Conservation (phyloP, 64 coral and sea anemone species). For the Stichodactyla mertensii region DNA sequence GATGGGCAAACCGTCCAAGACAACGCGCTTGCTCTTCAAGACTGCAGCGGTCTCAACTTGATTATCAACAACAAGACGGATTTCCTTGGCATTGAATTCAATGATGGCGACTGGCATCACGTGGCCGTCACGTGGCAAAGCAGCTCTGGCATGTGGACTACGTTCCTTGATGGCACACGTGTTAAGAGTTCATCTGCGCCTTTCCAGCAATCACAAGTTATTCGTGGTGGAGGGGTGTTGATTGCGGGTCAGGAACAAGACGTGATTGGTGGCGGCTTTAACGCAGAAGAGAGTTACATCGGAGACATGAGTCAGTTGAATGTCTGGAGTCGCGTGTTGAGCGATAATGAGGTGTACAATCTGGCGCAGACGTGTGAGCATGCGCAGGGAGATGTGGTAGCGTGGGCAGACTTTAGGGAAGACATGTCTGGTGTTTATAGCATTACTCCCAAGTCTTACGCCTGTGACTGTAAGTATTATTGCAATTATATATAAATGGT, state of each 20-base stretch:
- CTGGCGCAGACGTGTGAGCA: constrained; percentile 63
- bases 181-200: neutral
- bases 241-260: constrained; percentile 58
- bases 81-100: constrained; percentile 40
- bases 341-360: constrained; percentile 52
- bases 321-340: constrained; percentile 29
- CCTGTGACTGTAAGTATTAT: constrained; percentile 69
- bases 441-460: constrained; percentile 58
- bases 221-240: constrained; percentile 29
- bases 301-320: constrained; percentile 61
- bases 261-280: constrained; percentile 38
- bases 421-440: constrained; percentile 50
- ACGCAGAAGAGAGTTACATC: constrained; percentile 47
- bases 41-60: constrained; percentile 56
- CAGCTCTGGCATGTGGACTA: constrained; percentile 30
- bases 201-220: constrained; percentile 49
- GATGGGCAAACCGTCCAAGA: constrained; percentile 39
- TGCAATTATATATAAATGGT: neutral
- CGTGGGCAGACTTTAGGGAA: constrained; percentile 80
- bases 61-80: constrained; percentile 69
- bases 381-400: constrained; percentile 66
- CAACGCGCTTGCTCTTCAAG: constrained; percentile 67
- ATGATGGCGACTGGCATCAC: constrained; percentile 83
- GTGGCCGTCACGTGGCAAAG: constrained; percentile 74
- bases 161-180: constrained; percentile 29